These are phyloP conservation scores for Drosophila birchii DNA, from an alignment of 2,888 invertebrate genomes.

Conservation along the genomic window DNA sequence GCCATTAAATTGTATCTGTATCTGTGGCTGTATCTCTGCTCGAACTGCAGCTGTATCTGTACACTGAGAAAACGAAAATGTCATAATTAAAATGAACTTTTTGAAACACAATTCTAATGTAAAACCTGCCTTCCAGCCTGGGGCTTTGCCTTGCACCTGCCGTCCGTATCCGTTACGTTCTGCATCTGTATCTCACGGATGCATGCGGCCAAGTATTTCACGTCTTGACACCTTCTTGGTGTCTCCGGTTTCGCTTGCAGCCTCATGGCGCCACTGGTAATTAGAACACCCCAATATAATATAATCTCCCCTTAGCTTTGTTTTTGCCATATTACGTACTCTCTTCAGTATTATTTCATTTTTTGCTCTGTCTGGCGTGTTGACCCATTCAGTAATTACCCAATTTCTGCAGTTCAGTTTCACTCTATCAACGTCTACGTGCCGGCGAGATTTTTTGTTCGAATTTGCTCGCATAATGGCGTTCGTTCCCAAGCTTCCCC, in stretches of 20 bases:
- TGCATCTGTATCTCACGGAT: constrained; percentile 27
- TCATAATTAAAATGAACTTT: background rate
- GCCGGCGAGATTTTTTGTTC: constrained; percentile 30
- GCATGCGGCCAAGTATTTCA: constrained; percentile 27
- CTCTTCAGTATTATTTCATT: background rate
- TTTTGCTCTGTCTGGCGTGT: constrained; percentile 23
- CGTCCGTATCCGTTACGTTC: background rate
- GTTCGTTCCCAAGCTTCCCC: constrained; percentile 33
- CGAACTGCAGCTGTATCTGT: constrained; percentile 6
- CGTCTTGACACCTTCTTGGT: constrained; percentile 28
- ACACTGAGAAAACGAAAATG: background rate
- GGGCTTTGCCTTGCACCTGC: background rate
- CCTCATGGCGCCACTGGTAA: constrained; percentile 68
- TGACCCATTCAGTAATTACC: constrained; percentile 49
- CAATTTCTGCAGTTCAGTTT: constrained; percentile 34
- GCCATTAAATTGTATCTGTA: constrained; percentile 55
- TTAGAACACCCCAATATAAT: constrained; percentile 48
- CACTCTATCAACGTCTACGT: constrained; percentile 44
- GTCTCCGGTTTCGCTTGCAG: constrained; percentile 61
- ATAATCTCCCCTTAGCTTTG: constrained; percentile 6
- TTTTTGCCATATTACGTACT: background rate
- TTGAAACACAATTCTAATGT: background rate
- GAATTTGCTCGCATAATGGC: constrained; percentile 46
- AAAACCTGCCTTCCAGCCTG: background rate
- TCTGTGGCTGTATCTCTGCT: constrained; percentile 17